Evolutionary conservation across 1,140 invertebrate species (phyloP), one percentile per base, ranked within the genome.

Genomic region (Sitophilus oryzae): DNA sequence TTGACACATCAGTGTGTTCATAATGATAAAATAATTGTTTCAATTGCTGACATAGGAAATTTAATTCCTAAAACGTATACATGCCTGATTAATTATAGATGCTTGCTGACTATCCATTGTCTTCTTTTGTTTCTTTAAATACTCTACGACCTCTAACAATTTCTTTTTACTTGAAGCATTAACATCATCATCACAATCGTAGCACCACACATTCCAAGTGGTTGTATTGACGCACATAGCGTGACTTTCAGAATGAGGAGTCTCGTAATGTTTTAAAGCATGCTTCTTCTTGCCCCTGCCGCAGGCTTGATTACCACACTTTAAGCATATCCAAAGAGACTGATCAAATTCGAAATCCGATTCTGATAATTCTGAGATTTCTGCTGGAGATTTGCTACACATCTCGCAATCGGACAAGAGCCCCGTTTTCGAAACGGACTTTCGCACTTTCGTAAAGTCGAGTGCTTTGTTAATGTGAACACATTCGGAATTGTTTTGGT

Each of bases 291-390:
- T 75, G 8, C 77, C 74, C 48, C 82, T 76, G 25, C 86, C 88
- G 74, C 91, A 93, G 30, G 83, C 79, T 71, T 88, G 83, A 50
- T 83, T 70, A 10, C 87, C 89, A 76, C 85, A 88, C 49, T 78
- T 77, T 34, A 87, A 71, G 62, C 85, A 87, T 74, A 87, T 76
- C 82, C 83, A 85, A 16, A 84, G 67, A 1, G 76, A 71, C 15
- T 73, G 65, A 59, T 81, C 85, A 68, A 72, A 81, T 65, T 80
- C 84, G 71, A 71, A 83, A 47, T 71, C 69, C 20, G 53, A 38
- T 8, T 70, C 65, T 6, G 64, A 59, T 8, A 37, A 55, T 20
- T 50, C 61, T 53, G 66, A 67, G 60, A 65, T 70, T 23, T 60
- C 64, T 46, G 66, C 68, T 46, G 65, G 67, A 23, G 41, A 49